These are phyloP conservation scores for Pristionchus arcanus DNA, from an alignment of 2,888 invertebrate genomes.

Conservation along the genomic window DNA sequence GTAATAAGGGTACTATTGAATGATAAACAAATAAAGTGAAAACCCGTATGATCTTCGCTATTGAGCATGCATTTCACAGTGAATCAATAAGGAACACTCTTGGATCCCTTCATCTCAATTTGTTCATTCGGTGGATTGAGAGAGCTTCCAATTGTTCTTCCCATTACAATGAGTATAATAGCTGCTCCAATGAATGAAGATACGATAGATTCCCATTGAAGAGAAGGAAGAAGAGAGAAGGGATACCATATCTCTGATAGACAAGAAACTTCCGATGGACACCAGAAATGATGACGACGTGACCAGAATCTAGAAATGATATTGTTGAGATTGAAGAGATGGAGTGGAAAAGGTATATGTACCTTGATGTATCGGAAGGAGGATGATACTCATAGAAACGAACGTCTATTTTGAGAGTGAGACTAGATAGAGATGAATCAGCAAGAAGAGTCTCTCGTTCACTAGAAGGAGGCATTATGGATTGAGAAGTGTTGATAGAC, in stretches of 20 bases:
- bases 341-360: background rate
- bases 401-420: background rate
- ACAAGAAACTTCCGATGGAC: conserved; percentile 48
- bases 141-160: background rate
- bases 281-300: conserved; percentile 29
- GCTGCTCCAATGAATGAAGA: background rate
- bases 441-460: background rate
- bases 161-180: conserved; percentile 7
- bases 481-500: background rate
- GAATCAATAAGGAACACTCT: background rate
- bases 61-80: background rate
- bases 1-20: conserved; percentile 34
- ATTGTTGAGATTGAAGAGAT: background rate
- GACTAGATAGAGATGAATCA: background rate
- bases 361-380: conserved; percentile 33
- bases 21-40: background rate
- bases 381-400: conserved; percentile 42
- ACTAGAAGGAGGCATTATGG: background rate
- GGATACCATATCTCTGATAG: conserved; percentile 43
- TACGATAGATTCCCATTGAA: background rate
- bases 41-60: background rate
- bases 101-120: background rate
- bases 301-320: conserved; percentile 39
- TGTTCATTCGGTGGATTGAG: background rate
- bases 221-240: conserved; percentile 42